Evolutionary conservation across 1,140 invertebrate species (phyloP), one percentile per base, ranked within the genome.

Genomic region (Ditylenchus dipsaci): DNA sequence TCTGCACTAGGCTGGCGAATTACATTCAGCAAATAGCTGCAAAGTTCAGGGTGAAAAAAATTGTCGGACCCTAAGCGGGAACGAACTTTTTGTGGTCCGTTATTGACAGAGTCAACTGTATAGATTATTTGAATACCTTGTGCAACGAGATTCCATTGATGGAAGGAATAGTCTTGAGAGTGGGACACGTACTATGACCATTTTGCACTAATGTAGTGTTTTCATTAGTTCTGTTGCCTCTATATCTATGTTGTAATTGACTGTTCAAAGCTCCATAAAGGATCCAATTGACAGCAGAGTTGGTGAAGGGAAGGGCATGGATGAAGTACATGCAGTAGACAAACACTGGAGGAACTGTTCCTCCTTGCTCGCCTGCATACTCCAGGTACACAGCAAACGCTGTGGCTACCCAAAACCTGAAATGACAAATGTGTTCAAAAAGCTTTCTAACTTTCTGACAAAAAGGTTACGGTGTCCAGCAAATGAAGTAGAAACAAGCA

Each of bases 281-380:
- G 61, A 81, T 83, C 80, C 80, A 81, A 66, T 81, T 81, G 15
- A 81, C 67, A 7, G 79, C 79, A 8, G 79, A 82, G 68, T 81
- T 81, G 15, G 79, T 83, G 73, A 83, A 81, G 0, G 79, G 79
- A 11, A 81, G 65, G 8, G 79, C 79, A 64, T 81, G 79, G 53
- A 81, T 83, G 45, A 81, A 81, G 57, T 81, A 81, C 75, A 76
- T 77, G 61, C 69, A 78, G 63, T 81, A 81, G 1, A 81, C 79
- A 62, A 81, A 83, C 17, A 79, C 67, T 1, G 81, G 76, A 13
- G 79, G 81, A 8, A 83, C 79, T n/a, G 38, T 61, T 42, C 69
- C 77, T 13, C 68, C 75, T 38, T 81, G 74, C 19, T 79, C 77
- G 23, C 72, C 79, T 1, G 72, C 65, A 58, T 82, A 83, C 61